phyloP scores from a whole-genome alignment of 2,113 vertebrate genomes.

The Plectropomus leopardus region DNA sequence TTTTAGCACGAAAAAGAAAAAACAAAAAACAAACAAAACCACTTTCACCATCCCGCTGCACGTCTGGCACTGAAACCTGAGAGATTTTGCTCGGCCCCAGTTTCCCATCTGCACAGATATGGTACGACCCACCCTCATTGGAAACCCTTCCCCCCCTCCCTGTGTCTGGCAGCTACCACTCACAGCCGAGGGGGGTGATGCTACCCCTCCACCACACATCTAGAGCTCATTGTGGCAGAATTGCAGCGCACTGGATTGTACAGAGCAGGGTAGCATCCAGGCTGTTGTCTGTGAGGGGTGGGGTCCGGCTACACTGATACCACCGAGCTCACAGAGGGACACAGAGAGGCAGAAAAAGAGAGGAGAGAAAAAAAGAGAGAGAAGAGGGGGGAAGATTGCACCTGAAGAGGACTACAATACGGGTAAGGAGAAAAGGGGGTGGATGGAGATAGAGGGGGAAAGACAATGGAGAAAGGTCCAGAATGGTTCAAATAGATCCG shows the following conservation, averaged over 20 bases:
- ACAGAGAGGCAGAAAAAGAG: constrained; percentile 65
- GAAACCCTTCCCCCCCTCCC: constrained; percentile 67
- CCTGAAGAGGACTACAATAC: constrained; percentile 84
- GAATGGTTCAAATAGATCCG: constrained; percentile 63
- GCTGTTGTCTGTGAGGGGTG: constrained; percentile 86
- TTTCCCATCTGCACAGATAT: constrained; percentile 52
- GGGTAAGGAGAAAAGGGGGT: constrained; percentile 79
- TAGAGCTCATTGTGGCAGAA: constrained; percentile 82
- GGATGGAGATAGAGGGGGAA: constrained; percentile 63
- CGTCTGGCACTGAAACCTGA: constrained; percentile 25
- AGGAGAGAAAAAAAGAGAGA: constrained; percentile 71
- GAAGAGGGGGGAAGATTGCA: constrained; percentile 78
- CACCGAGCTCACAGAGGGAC: constrained; percentile 75
- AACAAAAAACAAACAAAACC: background rate
- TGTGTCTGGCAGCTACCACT: constrained; percentile 83
- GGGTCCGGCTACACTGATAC: constrained; percentile 83
- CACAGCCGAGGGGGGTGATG: constrained; percentile 69
- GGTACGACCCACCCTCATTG: constrained; percentile 76
- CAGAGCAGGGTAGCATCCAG: constrained; percentile 82
- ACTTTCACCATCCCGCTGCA: background rate
- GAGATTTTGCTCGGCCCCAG: constrained; percentile 32
- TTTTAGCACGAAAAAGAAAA: constrained; percentile 12
- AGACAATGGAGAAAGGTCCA: constrained; percentile 74
- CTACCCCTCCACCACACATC: constrained; percentile 72
- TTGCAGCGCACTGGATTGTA: constrained; percentile 84